Evolutionary conservation across 2,797 vertebrate genomes (phyloP), one percentile per base, ranked within the genome.

Genomic region (Pantherophis vulpinus): DNA sequence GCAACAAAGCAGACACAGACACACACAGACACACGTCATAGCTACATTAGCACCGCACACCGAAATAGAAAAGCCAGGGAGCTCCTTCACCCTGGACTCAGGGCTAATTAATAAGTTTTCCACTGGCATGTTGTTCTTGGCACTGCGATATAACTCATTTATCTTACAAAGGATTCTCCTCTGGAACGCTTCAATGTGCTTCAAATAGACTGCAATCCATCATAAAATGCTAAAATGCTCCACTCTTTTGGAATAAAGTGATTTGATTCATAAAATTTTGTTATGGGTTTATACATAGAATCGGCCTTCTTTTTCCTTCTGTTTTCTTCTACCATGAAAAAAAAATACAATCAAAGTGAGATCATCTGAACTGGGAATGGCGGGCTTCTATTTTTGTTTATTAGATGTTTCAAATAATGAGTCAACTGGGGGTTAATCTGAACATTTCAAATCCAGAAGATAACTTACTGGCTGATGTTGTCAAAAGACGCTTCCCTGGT

Each of bases 401-500:
- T 32, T n/a, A n/a, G 5, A 5, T 32, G 37, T 54, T 92, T 54
- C 29, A 92, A 47, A 58, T 32, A 93, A 90, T 13, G 8, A 13
- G 2, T 1, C 6, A 90, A 93, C 12, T 92, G 86, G 14, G 58
- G 60, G 91, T 1, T 12, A 37, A 91, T 10, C 27, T 11, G 18
- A 94, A 94, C 91, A 92, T 37, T 54, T 9, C 29, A 25, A 70
- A 29, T 12, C 47, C 59, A 59, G 79, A 37, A 74, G 94, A 83
- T 91, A 55, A 98, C 99, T 97, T 98, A 99, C 99, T 97, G 94
- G 96, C 98, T 99, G 96, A 99, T 99, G 97, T 98, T 98, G 93
- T 99, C 98, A 95, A 99, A 99, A 0, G 98, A 99, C 91, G 99
- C 98, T 97, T 99, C 98, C 59, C 97, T 98, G 98, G 98, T 98